phyloP scores from a whole-genome alignment of 2,113 vertebrate genomes.

The Triplophysa dalaica region DNA sequence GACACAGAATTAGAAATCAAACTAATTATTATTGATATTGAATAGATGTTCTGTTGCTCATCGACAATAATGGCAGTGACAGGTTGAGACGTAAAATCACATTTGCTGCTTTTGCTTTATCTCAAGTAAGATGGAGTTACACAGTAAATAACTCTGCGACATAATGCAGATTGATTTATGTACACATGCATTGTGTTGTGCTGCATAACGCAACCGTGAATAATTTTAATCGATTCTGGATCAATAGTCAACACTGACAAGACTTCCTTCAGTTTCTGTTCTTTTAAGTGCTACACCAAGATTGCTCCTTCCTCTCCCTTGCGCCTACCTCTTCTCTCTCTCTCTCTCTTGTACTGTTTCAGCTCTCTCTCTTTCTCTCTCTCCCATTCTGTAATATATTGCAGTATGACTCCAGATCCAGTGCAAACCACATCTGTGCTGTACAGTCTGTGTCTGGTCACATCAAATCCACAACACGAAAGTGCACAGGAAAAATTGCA shows the following conservation, averaged over 20 bases:
- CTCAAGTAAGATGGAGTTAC: too few relatives aligned
- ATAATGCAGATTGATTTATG: not conserved
- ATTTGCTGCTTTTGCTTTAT: too few relatives aligned
- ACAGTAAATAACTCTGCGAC: not conserved
- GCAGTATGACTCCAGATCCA: slow-evolving; percentile 52
- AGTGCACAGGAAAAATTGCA: too few relatives aligned
- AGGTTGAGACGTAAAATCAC: too few relatives aligned
- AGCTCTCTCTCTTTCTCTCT: not conserved
- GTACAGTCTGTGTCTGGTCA: not conserved
- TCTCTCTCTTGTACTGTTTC: not conserved
- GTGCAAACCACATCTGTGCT: not conserved
- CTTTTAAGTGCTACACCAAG: slow-evolving; percentile 19
- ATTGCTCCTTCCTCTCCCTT: slow-evolving; percentile 3
- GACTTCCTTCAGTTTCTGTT: not conserved
- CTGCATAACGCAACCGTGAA: not conserved
- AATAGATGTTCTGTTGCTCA: too few relatives aligned
- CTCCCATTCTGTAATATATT: not conserved
- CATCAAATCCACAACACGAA: too few relatives aligned
- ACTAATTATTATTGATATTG: too few relatives aligned
- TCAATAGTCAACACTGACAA: slow-evolving; percentile 29
- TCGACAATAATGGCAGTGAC: too few relatives aligned
- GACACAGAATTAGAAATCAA: too few relatives aligned
- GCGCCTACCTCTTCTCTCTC: not conserved
- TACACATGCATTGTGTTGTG: not conserved
- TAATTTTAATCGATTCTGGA: not conserved